Evolutionary conservation across 1,140 invertebrate genomes (phyloP), one percentile per base, ranked within the genome.

Genomic region (Eupristina koningsbergeri): DNA sequence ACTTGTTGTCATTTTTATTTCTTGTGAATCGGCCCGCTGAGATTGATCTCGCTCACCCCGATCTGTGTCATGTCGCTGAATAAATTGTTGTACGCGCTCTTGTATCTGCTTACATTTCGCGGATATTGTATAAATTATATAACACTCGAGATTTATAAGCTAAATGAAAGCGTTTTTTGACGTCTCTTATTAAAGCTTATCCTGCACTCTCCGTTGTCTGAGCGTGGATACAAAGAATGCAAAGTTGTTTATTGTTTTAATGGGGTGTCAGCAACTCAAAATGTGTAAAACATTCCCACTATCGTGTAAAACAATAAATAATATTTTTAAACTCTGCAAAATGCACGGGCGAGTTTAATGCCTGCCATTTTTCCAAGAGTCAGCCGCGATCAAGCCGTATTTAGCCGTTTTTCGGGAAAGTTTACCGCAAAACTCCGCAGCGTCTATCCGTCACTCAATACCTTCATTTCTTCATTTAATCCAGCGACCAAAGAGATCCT

Each of bases 81-180:
- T 58, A 41, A 74, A 50, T 47, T 34, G 29, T 36, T 36, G 29
- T 36, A 36, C 15, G 29, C 9, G 29, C 3, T n/a, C 11, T 31
- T 34, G 63, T 8, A 1, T 31, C 11, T 34, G n/a, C 19, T 69
- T 11, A 11, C 29, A 69, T 39, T 22, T 81, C 22, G 36, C n/a
- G 63, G 31, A 13, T 34, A 34, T 50, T 13, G 67, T 47, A 13
- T 39, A 36, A 19, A 74, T 81, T 75, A 26, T n/a, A 71, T 47
- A 81, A 75, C 80, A 34, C 34, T 61, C 75, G n/a, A 64, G 47
- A 81, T 81, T 81, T 81, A 81, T 74, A 80, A 45, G 50, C 29
- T 45, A 50, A 80, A 69, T 47, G 36, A 6, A 26, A 22, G 15
- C 6, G 0, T 53, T 34, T 53, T 75, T 58, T 36, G 19, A 26